phyloP scores from a whole-genome alignment of 2,797 vertebrate genomes.

The Aulostomus chinensis region DNA sequence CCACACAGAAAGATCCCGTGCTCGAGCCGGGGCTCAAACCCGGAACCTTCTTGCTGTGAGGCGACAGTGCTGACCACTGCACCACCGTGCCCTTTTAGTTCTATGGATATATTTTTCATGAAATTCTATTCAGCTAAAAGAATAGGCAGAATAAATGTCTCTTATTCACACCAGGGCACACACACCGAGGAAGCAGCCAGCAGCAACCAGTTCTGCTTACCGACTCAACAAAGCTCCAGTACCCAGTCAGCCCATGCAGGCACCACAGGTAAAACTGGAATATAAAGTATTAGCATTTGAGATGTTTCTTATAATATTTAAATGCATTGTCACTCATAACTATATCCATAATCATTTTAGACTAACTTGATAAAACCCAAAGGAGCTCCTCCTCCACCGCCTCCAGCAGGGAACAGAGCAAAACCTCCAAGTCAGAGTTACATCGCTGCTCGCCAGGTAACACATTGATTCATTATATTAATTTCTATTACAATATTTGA shows the following conservation, averaged over 20 bases:
- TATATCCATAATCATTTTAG: slow-evolving; percentile 41
- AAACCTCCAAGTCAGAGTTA: slow-evolving; percentile 52
- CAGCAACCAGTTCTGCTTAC: not conserved
- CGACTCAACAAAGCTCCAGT: not conserved
- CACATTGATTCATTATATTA: not conserved
- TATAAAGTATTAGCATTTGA: not conserved
- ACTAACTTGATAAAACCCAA: slow-evolving; percentile 37
- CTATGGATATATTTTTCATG: too few relatives aligned
- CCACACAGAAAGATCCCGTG: too few relatives aligned
- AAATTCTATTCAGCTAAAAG: too few relatives aligned
- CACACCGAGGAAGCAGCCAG: slow-evolving; percentile 33
- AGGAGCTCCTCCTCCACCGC: slow-evolving; percentile 72
- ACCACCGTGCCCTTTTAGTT: too few relatives aligned
- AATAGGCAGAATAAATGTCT: not conserved
- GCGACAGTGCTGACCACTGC: too few relatives aligned
- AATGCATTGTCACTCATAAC: not conserved
- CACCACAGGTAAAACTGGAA: slow-evolving; percentile 34
- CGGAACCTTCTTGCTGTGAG: too few relatives aligned
- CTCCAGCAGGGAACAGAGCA: slow-evolving; percentile 49
- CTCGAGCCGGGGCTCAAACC: too few relatives aligned
- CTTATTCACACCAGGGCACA: slow-evolving; percentile 32
- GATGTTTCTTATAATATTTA: not conserved
- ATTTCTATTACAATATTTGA: too few relatives aligned
- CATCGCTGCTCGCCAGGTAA: slow-evolving; percentile 71
- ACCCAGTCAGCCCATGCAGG: slow-evolving; percentile 7